Evolutionary conservation across 2,797 vertebrate genomes (phyloP).

Genomic region (Microchirus variegatus): DNA sequence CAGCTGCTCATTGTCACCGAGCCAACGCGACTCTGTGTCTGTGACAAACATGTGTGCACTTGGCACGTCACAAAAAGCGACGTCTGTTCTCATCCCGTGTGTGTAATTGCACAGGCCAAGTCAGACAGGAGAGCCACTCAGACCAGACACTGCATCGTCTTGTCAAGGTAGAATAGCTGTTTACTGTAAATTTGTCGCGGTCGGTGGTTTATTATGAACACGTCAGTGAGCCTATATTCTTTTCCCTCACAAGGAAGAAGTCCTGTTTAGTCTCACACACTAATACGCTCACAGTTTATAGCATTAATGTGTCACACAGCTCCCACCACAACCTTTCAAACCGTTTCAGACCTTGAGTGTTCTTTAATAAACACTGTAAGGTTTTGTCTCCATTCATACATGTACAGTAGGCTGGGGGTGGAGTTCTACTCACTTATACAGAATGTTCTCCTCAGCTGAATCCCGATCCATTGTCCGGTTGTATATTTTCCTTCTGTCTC

Average conservation of each 20-base stretch:
- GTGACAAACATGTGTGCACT: slow-evolving; percentile 33
- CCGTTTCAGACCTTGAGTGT: no score
- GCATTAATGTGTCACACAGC: background rate
- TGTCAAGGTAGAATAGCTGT: slow-evolving; percentile 1
- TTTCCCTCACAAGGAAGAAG: background rate
- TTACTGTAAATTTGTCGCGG: background rate
- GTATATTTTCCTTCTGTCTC: slow-evolving; percentile 65
- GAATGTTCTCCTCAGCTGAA: slow-evolving; percentile 31
- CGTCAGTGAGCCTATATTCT: background rate
- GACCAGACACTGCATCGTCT: background rate
- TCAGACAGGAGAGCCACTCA: background rate
- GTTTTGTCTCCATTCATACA: background rate
- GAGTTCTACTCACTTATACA: slow-evolving; percentile 1
- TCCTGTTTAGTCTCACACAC: no score
- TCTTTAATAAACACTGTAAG: background rate
- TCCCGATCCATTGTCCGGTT: slow-evolving; percentile 39
- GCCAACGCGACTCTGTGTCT: slow-evolving; percentile 43
- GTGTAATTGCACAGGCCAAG: background rate
- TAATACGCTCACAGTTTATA: no score
- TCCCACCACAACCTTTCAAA: background rate
- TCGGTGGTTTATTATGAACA: background rate
- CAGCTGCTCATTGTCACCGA: slow-evolving; percentile 15
- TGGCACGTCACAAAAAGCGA: slow-evolving; percentile 37
- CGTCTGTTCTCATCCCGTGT: slow-evolving; percentile 24
- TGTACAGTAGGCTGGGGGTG: slow-evolving; percentile 17